Evolutionary conservation across 2,113 vertebrate genomes (phyloP).

Genomic region (Saccopteryx leptura): DNA sequence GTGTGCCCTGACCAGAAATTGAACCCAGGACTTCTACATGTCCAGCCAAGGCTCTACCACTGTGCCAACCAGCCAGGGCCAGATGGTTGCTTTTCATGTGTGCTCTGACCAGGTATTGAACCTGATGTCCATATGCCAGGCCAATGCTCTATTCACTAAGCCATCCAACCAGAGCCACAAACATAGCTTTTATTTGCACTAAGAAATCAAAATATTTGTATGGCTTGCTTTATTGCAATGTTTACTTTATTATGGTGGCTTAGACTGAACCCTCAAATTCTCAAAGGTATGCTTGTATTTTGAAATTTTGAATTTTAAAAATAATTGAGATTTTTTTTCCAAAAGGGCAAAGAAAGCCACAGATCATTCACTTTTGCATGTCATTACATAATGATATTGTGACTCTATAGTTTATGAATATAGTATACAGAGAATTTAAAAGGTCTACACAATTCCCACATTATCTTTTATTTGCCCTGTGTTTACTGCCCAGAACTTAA

Average conservation of each 20-base stretch:
- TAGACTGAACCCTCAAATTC: neutral
- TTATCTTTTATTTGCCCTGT: neutral
- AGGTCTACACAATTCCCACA: neutral
- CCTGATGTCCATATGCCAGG: no score
- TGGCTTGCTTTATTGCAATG: neutral
- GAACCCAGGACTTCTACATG: no score
- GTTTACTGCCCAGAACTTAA: neutral
- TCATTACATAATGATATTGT: neutral
- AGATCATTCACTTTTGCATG: neutral
- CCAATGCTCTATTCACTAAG: no score
- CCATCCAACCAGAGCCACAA: no score
- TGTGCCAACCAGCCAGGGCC: no score
- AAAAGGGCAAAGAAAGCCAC: neutral
- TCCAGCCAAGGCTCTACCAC: no score
- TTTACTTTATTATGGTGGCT: neutral
- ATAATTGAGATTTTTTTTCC: neutral
- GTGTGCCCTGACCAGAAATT: no score
- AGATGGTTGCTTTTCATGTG: no score
- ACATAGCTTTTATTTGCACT: neutral
- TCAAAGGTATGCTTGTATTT: neutral
- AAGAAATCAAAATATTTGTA: neutral
- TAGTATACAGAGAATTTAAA: neutral
- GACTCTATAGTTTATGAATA: neutral
- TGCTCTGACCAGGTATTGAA: no score
- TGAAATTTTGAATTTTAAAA: slow-evolving; percentile 33